A percentile compares a stretch with the other conserved stretches of the same genome.
These are phyloP conservation scores for Orussus abietinus DNA, from an alignment of 1,140 invertebrate species.

Conservation along the genomic window DNA sequence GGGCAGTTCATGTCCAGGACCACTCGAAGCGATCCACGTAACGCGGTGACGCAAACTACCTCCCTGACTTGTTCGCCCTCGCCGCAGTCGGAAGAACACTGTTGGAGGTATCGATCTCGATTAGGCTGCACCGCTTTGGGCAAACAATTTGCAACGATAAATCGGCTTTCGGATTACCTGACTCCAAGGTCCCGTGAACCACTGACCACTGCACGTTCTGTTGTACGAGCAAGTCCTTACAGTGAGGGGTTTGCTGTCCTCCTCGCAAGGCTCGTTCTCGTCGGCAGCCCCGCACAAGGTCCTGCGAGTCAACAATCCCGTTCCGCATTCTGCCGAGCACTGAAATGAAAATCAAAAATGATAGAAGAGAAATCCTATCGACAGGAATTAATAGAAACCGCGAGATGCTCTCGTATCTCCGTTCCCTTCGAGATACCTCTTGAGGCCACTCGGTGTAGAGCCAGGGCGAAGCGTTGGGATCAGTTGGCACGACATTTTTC, in stretches of 20 bases:
- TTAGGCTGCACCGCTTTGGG: too few species aligned
- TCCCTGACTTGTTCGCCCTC: conserved; percentile 59
- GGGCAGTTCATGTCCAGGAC: conserved; percentile 51
- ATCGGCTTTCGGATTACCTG: conserved; percentile 53
- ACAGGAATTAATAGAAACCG: conserved; percentile 1
- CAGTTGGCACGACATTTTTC: conserved; percentile 12
- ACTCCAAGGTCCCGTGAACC: conserved; percentile 68
- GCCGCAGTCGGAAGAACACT: conserved; percentile 66
- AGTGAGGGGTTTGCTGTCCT: conserved; percentile 54
- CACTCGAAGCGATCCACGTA: conserved; percentile 40
- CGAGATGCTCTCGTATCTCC: neutral
- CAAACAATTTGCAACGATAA: conserved; percentile 49
- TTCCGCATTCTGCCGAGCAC: conserved; percentile 40
- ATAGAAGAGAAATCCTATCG: conserved; percentile 12
- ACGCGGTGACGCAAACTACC: conserved; percentile 57
- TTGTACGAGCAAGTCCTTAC: conserved; percentile 61
- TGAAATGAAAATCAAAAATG: conserved; percentile 20
- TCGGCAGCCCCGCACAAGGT: conserved; percentile 48
- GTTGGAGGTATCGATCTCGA: conserved; percentile 27
- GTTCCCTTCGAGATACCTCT: conserved; percentile 25
- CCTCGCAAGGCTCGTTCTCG: conserved; percentile 48
- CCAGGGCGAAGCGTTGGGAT: conserved; percentile 27
- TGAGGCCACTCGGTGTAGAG: conserved; percentile 42
- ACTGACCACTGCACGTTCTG: conserved; percentile 62
- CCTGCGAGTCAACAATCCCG: conserved; percentile 50